Base-by-base conservation (phyloP, 2,113 vertebrate species). In the Corythornis cristatus region DNA sequence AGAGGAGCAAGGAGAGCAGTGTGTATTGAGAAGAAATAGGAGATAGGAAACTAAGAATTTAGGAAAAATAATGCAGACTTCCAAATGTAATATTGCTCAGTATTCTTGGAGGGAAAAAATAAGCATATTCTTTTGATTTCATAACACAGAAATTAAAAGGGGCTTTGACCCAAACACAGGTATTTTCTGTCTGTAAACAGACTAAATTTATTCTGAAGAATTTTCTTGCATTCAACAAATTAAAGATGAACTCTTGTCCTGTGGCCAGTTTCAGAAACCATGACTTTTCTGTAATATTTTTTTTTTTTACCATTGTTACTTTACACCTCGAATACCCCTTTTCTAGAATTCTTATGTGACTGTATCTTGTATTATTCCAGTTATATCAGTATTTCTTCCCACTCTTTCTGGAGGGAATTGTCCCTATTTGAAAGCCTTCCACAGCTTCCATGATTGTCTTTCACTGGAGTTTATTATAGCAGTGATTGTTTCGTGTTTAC, bases 111-210 rank as follows among this genome's bases (percentile, higher is more conserved):
- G 42, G 22, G 13, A 17, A 19, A 65, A 88, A 88, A 53, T 23
- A 1, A 64, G 42, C 0, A 0, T 35, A 2, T 22, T 35, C 5
- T 65, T 83, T 74, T 26, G 11, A 60, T 79, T 77, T 23, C 29
- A 6, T 18, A 9, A 31, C 53, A 31, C 7, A 78, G 43, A 51
- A 57, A 12, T 22, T 85, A 53, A 79, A 86, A 60, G 10, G 3
- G 2, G 2, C 6, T 12, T 68, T 72, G 21, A 66, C 12, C 1
- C 20, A 46, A 56, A 5, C 8, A 37, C 1, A 0, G 4, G 12
- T 53, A 22, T 45, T 81, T 67, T 23, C 10, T 25, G 4, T 45
- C 43, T 48, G 14, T 60, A 78, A 71, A 31, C 1, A 31, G 12
- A 78, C 1, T 13, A 61, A 4, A 2, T 80, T 67, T n/a, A 29